phyloP scores from a whole-genome alignment of 1,140 invertebrate genomes.

The Pinna nobilis region DNA sequence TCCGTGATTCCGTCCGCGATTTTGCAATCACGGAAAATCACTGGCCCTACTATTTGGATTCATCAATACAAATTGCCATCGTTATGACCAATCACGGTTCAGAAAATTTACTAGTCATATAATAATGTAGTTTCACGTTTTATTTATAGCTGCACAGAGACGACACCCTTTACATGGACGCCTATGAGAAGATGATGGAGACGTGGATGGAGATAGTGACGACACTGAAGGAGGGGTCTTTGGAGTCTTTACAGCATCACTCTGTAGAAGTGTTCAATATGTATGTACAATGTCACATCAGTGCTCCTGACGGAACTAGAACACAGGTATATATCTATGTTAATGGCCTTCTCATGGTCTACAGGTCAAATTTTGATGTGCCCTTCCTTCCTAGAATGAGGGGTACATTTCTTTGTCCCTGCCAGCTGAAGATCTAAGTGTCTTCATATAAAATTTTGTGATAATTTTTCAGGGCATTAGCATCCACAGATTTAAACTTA shows the following conservation, averaged over 20 bases:
- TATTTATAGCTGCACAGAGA: conserved; percentile 75
- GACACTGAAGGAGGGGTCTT: conserved; percentile 79
- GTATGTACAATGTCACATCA: conserved; percentile 88
- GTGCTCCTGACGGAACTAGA: conserved; percentile 86
- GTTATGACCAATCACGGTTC: too few relatives aligned
- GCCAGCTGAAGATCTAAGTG: too few relatives aligned
- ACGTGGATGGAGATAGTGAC: conserved; percentile 81
- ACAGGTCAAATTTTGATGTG: background rate
- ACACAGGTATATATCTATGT: conserved; percentile 71
- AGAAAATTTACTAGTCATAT: too few relatives aligned
- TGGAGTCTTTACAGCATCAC: conserved; percentile 77
- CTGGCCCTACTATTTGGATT: too few relatives aligned
- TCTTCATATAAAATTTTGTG: too few relatives aligned
- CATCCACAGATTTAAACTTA: too few relatives aligned
- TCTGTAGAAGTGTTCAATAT: conserved; percentile 83
- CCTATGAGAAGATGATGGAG: conserved; percentile 87
- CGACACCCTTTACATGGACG: conserved; percentile 84
- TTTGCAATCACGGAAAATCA: too few relatives aligned
- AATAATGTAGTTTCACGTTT: background rate
- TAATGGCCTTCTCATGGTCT: background rate
- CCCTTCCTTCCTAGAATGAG: too few relatives aligned
- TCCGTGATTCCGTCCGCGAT: too few relatives aligned
- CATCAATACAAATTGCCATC: too few relatives aligned
- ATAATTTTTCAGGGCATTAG: too few relatives aligned
- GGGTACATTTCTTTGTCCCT: too few relatives aligned